Conservation (phyloP, 2,888 invertebrate species). For the Dryadula phaetusa region DNA sequence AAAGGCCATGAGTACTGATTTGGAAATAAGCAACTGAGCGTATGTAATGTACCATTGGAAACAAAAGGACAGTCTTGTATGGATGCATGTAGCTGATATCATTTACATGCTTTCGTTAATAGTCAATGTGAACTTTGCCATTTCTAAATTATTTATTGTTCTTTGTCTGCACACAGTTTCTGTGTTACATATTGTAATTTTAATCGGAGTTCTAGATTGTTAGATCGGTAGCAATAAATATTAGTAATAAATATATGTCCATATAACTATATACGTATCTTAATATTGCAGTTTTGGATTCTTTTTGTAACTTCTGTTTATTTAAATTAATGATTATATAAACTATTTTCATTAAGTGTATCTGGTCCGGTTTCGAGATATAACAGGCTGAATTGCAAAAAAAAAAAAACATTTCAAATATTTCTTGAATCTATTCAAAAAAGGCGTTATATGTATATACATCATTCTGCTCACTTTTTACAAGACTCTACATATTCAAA, state of each 20-base stretch:
- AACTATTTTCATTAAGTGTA: no score
- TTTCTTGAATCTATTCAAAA: no score
- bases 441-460: no score
- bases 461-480: neutral
- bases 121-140: neutral
- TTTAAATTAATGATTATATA: no score
- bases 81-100: conserved; percentile 14
- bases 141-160: conserved; percentile 2
- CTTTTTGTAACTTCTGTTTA: no score
- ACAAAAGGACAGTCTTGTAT: conserved; percentile 22
- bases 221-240: no score
- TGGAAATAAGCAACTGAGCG: neutral
- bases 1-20: neutral
- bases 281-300: no score
- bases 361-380: no score
- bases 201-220: neutral
- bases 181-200: neutral
- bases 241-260: no score
- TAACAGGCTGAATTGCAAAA: no score
- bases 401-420: no score
- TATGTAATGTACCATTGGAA: neutral
- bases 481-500: neutral
- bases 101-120: conserved; percentile 7
- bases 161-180: neutral
- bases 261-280: no score